phyloP scores from a whole-genome alignment of 1,140 invertebrate species.

The Euwallacea similis region DNA sequence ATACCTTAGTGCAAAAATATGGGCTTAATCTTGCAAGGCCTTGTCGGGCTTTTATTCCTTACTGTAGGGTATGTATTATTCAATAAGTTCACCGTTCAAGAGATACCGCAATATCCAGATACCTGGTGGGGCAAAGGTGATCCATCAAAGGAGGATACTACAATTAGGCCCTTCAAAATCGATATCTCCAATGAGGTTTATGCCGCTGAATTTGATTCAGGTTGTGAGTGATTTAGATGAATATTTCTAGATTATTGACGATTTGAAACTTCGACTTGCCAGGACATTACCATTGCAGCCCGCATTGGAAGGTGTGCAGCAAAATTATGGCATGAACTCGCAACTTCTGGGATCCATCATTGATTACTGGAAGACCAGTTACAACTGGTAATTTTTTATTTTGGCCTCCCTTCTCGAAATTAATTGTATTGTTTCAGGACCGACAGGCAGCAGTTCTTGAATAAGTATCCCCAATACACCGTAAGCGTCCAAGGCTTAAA shows the following conservation, averaged over 20 bases:
- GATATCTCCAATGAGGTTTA: conserved; percentile 52
- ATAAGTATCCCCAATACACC: conserved; percentile 72
- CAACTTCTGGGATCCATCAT: conserved; percentile 67
- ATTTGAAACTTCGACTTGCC: conserved; percentile 64
- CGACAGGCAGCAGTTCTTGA: conserved; percentile 67
- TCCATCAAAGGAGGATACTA: conserved; percentile 49
- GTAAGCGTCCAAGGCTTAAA: conserved; percentile 62
- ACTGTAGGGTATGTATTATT: neutral
- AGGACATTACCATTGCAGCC: conserved; percentile 58
- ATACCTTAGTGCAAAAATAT: neutral
- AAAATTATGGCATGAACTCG: conserved; percentile 78
- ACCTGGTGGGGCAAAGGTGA: conserved; percentile 56
- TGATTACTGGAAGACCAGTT: conserved; percentile 77
- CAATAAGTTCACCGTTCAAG: conserved; percentile 13
- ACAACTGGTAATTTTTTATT: conserved; percentile 67
- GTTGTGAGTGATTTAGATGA: neutral
- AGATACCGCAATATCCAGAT: conserved; percentile 41
- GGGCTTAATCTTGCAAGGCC: conserved; percentile 1
- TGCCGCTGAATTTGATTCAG: neutral
- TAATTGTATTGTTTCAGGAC: conserved; percentile 55
- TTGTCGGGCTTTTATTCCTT: neutral
- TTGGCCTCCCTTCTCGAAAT: neutral
- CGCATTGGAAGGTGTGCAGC: conserved; percentile 67
- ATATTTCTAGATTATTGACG: conserved; percentile 58
- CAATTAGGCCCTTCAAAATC: conserved; percentile 58